Percentiles rank a stretch among this genome's conserved stretches.
These are phyloP conservation scores for Lysiphlebus fabarum DNA, from an alignment of 1,140 invertebrate genomes.

Conservation along the genomic window DNA sequence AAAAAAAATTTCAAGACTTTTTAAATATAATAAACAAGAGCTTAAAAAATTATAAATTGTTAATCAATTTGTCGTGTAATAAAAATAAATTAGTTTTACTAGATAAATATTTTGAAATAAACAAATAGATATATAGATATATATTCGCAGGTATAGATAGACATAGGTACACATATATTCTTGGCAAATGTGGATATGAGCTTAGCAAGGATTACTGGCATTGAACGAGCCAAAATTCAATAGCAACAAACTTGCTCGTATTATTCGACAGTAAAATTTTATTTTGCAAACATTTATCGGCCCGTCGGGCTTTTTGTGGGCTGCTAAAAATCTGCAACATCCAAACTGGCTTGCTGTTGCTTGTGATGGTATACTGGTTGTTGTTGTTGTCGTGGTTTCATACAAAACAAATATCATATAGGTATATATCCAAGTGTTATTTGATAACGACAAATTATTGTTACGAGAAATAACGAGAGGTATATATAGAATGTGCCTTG, in stretches of 20 bases:
- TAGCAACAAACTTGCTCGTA: constrained; percentile 52
- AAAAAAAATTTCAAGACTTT: no score
- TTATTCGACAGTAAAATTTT: constrained; percentile 57
- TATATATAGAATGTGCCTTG: not conserved
- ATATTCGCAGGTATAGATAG: no score
- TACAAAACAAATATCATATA: constrained; percentile 6
- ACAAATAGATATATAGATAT: no score
- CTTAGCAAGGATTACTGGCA: constrained; percentile 1
- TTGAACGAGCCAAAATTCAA: constrained; percentile 49
- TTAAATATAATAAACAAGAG: no score
- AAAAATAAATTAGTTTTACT: no score
- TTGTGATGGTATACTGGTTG: no score
- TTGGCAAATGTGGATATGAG: no score
- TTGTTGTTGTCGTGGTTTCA: not conserved
- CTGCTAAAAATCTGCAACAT: constrained; percentile 1
- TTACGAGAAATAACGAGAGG: constrained; percentile 49
- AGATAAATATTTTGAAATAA: no score
- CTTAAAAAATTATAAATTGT: no score
- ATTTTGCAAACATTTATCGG: constrained; percentile 54
- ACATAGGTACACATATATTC: no score
- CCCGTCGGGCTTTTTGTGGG: constrained; percentile 30
- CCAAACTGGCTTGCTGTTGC: no score
- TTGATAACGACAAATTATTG: constrained; percentile 57
- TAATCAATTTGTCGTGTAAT: no score
- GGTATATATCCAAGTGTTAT: constrained; percentile 42